These are phyloP conservation scores for Pantala flavescens DNA, from an alignment of 1,140 invertebrate species.

Conservation along the genomic window DNA sequence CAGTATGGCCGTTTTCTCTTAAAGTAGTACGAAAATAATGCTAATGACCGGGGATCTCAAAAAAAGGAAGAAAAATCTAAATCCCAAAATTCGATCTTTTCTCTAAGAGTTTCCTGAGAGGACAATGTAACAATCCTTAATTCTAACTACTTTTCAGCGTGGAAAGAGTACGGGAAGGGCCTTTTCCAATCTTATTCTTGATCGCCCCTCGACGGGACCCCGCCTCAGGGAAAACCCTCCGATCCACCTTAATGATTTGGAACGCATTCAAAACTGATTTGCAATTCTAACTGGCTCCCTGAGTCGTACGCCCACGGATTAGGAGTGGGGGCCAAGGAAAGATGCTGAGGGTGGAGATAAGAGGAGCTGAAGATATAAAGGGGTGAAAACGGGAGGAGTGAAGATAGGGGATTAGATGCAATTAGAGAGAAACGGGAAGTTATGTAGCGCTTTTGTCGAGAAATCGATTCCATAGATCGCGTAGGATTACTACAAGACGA, in stretches of 20 bases:
- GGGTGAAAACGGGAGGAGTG: background rate
- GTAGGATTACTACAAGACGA: too few relatives aligned
- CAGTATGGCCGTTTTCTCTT: too few relatives aligned
- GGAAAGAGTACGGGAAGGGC: background rate
- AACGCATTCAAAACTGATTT: conserved; percentile 10
- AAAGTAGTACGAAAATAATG: too few relatives aligned
- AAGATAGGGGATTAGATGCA: background rate
- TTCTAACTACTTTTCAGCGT: too few relatives aligned
- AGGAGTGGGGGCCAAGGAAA: background rate
- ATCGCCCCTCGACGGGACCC: background rate
- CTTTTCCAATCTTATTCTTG: background rate
- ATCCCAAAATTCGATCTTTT: too few relatives aligned
- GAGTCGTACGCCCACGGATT: conserved; percentile 2
- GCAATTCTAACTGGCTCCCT: background rate
- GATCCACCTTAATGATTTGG: conserved; percentile 9
- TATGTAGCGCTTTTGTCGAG: background rate
- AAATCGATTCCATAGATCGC: too few relatives aligned
- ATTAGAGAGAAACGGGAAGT: background rate
- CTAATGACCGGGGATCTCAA: too few relatives aligned
- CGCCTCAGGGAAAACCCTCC: background rate
- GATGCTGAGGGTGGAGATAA: background rate
- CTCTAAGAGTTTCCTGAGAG: too few relatives aligned
- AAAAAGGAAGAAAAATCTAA: too few relatives aligned
- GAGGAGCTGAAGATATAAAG: background rate
- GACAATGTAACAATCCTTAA: too few relatives aligned